Base-by-base conservation (phyloP, 2,113 vertebrate genomes). In the Orthochromis malagaraziensis region DNA sequence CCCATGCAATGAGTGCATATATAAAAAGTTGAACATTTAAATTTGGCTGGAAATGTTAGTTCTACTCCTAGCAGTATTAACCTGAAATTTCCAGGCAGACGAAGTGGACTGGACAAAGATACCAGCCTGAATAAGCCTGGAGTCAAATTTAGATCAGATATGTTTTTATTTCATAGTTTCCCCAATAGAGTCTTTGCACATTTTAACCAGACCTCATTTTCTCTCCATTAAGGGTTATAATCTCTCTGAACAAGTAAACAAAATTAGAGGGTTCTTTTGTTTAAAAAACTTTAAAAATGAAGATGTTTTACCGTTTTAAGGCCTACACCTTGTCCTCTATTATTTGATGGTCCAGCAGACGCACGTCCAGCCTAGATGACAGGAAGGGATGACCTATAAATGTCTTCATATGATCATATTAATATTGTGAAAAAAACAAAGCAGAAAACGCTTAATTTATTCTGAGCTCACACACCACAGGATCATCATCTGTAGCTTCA, bases 241-340 rank as follows among this genome's bases (percentile, higher is more conserved):
- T 77, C 26, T n/a, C 6, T 2, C 26, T 4, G 55, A 58, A 77
- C 45, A 77, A 6, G 51, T 0, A 51, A 83, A 68, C n/a, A 83
- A 1, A 68, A 51, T 38, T 3, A 51, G n/a, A 0, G 31, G 0
- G 14, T 1, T 16, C 19, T 83, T 47, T 24, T 17, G 4, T 65
- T 10, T 17, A 31, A 82, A 63, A 33, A 83, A 68, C 57, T 31
- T 60, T 60, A 60, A 60, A 21, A 53, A 75, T 16, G 24, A 35
- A 42, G 7, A 14, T 38, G 11, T 77, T 33, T 60, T 60, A 84
- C 83, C 70, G 4, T 38, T 47, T 79, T 55, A 35, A 24, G 26
- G 13, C 35, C 29, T 26, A 31, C 45, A 9, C 11, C 14, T 8
- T 47, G 26, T 49, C 53, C n/a, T 19, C 17, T 6, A 10, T 26